phyloP scores from a whole-genome alignment of 2,797 vertebrate species.

The Benthosema pterotum region DNA sequence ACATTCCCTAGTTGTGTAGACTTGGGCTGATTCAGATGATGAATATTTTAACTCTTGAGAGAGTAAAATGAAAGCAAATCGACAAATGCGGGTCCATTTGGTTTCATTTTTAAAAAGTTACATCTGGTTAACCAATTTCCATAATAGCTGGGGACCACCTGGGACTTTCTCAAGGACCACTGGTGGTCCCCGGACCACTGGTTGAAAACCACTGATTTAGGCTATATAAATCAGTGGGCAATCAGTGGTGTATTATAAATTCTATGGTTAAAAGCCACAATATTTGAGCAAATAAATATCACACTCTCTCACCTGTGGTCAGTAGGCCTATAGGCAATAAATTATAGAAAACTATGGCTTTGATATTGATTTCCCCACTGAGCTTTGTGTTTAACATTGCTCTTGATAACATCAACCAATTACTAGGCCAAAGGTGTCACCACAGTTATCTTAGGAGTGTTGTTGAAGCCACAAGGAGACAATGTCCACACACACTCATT shows the following conservation, averaged over 20 bases:
- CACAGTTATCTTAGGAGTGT: constrained; percentile 38
- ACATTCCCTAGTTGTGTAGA: too few relatives aligned
- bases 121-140: too few relatives aligned
- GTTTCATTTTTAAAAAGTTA: too few relatives aligned
- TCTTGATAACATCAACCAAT: constrained; percentile 42
- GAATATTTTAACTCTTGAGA: too few relatives aligned
- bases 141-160: too few relatives aligned
- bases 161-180: too few relatives aligned
- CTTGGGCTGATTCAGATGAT: too few relatives aligned
- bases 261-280: background rate
- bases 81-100: too few relatives aligned
- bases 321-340: background rate
- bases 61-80: too few relatives aligned
- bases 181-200: too few relatives aligned
- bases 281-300: background rate
- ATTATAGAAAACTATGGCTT: constrained; percentile 4
- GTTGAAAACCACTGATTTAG: too few relatives aligned
- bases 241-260: background rate
- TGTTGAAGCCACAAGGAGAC: constrained; percentile 10
- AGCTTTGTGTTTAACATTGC: constrained; percentile 34
- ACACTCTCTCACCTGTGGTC: constrained; percentile 1
- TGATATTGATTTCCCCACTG: constrained; percentile 27
- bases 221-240: too few relatives aligned
- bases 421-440: constrained; percentile 49
- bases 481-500: constrained; percentile 48